Conservation (phyloP, 2,888 invertebrate genomes). For the Gisinianus flammeolus region DNA sequence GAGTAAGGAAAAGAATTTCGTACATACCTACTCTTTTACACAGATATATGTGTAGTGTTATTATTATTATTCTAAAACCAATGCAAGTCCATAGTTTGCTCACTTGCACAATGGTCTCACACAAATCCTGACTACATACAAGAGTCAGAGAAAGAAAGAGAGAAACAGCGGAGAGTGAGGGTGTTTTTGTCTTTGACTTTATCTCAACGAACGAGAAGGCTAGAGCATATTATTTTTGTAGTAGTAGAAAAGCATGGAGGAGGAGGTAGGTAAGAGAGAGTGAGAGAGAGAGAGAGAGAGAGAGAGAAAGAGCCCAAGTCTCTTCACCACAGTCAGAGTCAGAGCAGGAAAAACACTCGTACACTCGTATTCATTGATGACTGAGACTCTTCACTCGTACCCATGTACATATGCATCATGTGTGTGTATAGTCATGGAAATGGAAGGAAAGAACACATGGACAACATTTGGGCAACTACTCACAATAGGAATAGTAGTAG, state of each 20-base stretch:
- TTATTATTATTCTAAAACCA: neutral
- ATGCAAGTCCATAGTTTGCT: conserved; percentile 4
- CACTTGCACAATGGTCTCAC: neutral
- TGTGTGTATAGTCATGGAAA: neutral
- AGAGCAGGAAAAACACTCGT: conserved; percentile 15
- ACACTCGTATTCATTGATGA: conserved; percentile 36
- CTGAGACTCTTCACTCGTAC: neutral
- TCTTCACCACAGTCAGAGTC: neutral
- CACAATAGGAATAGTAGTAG: conserved; percentile 4
- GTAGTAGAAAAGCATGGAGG: neutral
- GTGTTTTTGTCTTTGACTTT: conserved; percentile 11
- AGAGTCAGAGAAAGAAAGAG: neutral
- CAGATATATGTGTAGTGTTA: neutral
- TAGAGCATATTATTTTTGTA: neutral
- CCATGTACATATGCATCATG: neutral
- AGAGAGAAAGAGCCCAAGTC: neutral
- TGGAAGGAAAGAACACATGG: conserved; percentile 32
- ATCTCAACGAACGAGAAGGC: neutral
- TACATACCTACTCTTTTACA: neutral
- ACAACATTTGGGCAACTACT: conserved; percentile 30
- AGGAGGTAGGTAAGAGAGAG: neutral
- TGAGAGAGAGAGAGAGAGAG: neutral
- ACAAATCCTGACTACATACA: neutral
- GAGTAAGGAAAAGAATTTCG: neutral
- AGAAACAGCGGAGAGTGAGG: conserved; percentile 3